phyloP scores from a whole-genome alignment of 2,797 vertebrate genomes.

The Melanogrammus aeglefinus region DNA sequence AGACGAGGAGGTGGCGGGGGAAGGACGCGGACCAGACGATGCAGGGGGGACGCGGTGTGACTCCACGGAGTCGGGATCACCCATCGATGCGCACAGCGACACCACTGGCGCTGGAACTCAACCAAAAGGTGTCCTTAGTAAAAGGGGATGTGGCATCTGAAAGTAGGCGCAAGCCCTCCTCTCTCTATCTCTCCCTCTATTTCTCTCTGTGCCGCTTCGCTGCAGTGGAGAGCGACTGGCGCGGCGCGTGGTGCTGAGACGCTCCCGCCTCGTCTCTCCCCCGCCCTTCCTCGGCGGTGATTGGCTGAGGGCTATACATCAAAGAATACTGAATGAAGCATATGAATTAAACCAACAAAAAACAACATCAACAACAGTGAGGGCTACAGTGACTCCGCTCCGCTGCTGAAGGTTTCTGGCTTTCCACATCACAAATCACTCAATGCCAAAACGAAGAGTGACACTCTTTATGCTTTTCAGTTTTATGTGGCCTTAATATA shows the following conservation, averaged over 20 bases:
- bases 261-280: slow-evolving; percentile 8
- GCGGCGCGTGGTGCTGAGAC: slow-evolving; percentile 51
- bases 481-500: too few species aligned
- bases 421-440: too few species aligned
- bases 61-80: slow-evolving; percentile 27
- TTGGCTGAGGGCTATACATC: slow-evolving; percentile 26
- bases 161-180: neutral
- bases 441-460: too few species aligned
- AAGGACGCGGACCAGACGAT: slow-evolving; percentile 46
- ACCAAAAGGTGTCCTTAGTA: slow-evolving; percentile 15
- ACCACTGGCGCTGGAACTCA: neutral
- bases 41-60: slow-evolving; percentile 51
- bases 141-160: neutral
- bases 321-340: slow-evolving; percentile 18
- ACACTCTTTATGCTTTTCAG: too few species aligned
- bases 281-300: slow-evolving; percentile 19
- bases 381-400: neutral
- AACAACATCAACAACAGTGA: neutral
- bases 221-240: slow-evolving; percentile 41
- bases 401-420: too few species aligned
- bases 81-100: neutral
- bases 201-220: slow-evolving; percentile 2
- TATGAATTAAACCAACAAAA: slow-evolving; percentile 7
- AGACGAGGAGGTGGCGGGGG: neutral
- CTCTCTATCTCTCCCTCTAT: neutral